Conservation (phyloP, 1,140 invertebrate genomes). For the Drosophila sulfurigaster region DNA sequence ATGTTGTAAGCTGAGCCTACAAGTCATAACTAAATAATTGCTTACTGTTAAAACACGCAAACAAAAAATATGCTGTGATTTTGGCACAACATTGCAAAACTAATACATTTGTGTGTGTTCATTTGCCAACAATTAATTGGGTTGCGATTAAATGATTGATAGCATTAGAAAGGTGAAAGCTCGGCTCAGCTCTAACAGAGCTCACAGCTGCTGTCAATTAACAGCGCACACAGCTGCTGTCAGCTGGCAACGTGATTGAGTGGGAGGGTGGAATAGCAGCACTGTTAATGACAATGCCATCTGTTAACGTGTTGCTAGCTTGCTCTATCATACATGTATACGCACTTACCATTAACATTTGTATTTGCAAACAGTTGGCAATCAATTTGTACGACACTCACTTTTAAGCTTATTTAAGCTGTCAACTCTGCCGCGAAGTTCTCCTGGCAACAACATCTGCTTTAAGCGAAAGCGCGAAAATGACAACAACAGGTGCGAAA, state of each 20-base stretch:
- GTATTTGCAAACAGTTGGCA: slow-evolving; percentile 16
- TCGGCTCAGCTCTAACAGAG: slow-evolving; percentile 12
- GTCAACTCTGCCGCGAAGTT: slow-evolving; percentile 54
- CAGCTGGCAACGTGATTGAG: background rate
- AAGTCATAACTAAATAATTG: slow-evolving; percentile 9
- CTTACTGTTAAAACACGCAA: slow-evolving; percentile 17
- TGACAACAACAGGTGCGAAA: slow-evolving; percentile 75
- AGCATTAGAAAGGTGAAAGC: slow-evolving; percentile 50
- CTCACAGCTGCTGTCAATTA: background rate
- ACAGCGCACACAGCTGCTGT: background rate
- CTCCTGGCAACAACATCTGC: slow-evolving; percentile 32
- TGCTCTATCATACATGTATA: background rate
- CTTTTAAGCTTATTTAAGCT: slow-evolving; percentile 52
- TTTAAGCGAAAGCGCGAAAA: slow-evolving; percentile 37
- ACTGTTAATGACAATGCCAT: background rate
- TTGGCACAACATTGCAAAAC: background rate
- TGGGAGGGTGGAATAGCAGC: slow-evolving; percentile 5
- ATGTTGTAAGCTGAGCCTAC: slow-evolving; percentile 3
- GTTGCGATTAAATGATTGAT: slow-evolving; percentile 37
- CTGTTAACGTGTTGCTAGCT: background rate
- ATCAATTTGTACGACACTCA: slow-evolving; percentile 13
- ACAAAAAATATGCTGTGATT: background rate
- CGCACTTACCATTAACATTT: background rate
- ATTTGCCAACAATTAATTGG: slow-evolving; percentile 18
- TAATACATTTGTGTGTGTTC: background rate